These are phyloP conservation scores for Hirtodrosophila histrioides DNA, from an alignment of 2,888 invertebrate genomes.

Conservation along the genomic window DNA sequence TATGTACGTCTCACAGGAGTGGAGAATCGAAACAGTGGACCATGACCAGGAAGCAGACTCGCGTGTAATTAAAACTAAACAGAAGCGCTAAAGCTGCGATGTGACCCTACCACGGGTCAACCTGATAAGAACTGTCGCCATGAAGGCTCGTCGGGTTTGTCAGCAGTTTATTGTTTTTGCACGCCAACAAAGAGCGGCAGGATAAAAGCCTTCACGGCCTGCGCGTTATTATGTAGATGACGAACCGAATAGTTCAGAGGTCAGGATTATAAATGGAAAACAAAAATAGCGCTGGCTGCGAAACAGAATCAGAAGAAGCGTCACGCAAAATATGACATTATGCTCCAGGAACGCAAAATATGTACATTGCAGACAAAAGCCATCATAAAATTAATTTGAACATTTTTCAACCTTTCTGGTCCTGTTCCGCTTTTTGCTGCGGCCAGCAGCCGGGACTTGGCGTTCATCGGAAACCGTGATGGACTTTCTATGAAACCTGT, in stretches of 20 bases:
- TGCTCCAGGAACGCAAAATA: slow-evolving; percentile 21
- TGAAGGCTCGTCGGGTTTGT: slow-evolving; percentile 43
- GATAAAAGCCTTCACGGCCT: slow-evolving; percentile 20
- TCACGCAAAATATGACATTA: slow-evolving; percentile 64
- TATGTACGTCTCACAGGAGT: neutral
- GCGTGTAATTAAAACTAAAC: slow-evolving; percentile 79
- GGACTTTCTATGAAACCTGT: slow-evolving; percentile 50
- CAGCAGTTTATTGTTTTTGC: slow-evolving; percentile 54
- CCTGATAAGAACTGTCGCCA: slow-evolving; percentile 53
- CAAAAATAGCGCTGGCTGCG: slow-evolving; percentile 38
- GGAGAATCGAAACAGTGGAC: slow-evolving; percentile 50
- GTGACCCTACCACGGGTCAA: slow-evolving; percentile 28
- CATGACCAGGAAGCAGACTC: slow-evolving; percentile 60
- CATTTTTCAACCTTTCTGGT: slow-evolving; percentile 58
- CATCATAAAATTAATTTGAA: slow-evolving; percentile 73
- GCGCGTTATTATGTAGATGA: slow-evolving; percentile 57
- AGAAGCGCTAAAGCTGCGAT: slow-evolving; percentile 37
- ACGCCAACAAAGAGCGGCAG: slow-evolving; percentile 8
- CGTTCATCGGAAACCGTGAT: slow-evolving; percentile 68
- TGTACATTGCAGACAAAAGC: slow-evolving; percentile 41
- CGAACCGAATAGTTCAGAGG: slow-evolving; percentile 62
- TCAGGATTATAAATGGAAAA: slow-evolving; percentile 65
- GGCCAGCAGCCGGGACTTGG: slow-evolving; percentile 39
- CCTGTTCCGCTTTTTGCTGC: slow-evolving; percentile 19
- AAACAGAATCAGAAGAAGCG: slow-evolving; percentile 24